Conservation (phyloP, 2,113 vertebrate species). For the Notarius lentiginosus region DNA sequence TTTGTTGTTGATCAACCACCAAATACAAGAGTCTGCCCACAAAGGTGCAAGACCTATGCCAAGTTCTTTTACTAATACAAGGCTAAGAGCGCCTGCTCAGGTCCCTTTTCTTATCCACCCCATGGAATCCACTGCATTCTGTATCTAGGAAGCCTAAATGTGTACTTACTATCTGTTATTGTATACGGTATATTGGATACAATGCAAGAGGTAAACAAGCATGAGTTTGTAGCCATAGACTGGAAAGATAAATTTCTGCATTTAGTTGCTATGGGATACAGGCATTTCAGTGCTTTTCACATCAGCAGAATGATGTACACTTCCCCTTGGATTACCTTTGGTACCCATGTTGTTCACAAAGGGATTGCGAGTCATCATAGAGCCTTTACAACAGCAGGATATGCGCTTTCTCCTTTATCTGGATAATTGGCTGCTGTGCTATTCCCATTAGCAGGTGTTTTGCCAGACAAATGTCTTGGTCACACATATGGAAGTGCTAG, state of each 20-base stretch:
- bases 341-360: neutral
- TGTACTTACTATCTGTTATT: neutral
- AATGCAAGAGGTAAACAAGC: neutral
- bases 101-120: neutral
- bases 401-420: neutral
- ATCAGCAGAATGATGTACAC: neutral
- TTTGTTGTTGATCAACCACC: neutral
- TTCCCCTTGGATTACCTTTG: neutral
- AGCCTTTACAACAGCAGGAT: neutral
- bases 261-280: neutral
- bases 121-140: neutral
- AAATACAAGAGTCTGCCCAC: neutral
- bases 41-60: neutral
- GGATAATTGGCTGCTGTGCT: neutral
- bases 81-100: neutral
- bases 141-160: neutral
- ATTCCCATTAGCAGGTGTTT: slow-evolving; percentile 19
- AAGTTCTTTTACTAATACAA: neutral
- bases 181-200: neutral
- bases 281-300: neutral
- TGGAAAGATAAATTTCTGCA: neutral
- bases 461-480: slow-evolving; percentile 5
- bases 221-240: neutral
- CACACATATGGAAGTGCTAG: neutral
- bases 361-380: neutral